Evolutionary conservation across 2,888 invertebrate species (phyloP).

Genomic region (Diabrotica balteata): DNA sequence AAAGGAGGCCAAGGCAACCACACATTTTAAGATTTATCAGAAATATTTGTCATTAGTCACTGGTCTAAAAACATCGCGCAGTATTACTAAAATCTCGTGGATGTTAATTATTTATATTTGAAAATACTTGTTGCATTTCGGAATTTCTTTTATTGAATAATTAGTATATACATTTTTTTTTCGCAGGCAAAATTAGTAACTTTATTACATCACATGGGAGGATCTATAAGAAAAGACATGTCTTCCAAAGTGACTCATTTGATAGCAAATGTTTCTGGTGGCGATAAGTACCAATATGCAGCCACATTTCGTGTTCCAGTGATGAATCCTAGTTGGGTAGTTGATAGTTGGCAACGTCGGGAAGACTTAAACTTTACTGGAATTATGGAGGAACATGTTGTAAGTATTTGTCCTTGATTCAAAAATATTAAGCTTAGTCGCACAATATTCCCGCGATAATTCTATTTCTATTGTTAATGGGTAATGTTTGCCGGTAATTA

Average conservation of each 20-base stretch:
- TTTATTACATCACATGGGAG: conserved; percentile 95
- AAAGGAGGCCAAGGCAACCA: no score
- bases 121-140: no score
- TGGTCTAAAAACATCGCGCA: no score
- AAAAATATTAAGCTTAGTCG: no score
- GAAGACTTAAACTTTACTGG: conserved; percentile 75
- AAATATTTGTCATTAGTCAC: no score
- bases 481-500: neutral
- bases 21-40: no score
- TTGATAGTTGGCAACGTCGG: conserved; percentile 84
- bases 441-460: no score
- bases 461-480: neutral
- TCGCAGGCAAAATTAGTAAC: conserved; percentile 82
- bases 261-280: conserved; percentile 87
- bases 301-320: conserved; percentile 89
- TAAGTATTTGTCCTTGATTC: conserved; percentile 52
- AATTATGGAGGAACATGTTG: conserved; percentile 72
- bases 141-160: no score
- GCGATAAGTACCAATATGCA: conserved; percentile 94
- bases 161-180: no score
- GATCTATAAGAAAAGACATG: conserved; percentile 92
- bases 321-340: conserved; percentile 88
- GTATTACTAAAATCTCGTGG: no score
- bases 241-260: conserved; percentile 89
- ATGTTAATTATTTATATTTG: no score